phyloP scores from a whole-genome alignment of 2,797 vertebrate species.

The Anableps anableps region DNA sequence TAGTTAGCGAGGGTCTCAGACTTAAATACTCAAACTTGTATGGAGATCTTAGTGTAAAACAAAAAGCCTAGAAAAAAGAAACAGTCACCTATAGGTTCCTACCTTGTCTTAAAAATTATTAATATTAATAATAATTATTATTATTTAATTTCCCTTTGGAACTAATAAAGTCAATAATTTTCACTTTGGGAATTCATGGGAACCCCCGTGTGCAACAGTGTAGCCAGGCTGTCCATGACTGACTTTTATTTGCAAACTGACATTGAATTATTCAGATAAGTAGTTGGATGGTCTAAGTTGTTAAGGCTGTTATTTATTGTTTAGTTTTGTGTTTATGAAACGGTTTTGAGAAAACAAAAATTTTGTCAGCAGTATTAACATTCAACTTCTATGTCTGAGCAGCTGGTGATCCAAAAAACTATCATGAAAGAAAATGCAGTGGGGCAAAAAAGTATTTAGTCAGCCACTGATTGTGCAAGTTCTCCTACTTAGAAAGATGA shows the following conservation, averaged over 20 bases:
- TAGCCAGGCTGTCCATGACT: not conserved
- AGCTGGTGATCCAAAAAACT: not conserved
- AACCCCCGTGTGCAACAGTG: not conserved
- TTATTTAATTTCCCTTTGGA: not conserved
- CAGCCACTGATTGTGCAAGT: no score
- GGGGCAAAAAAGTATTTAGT: no score
- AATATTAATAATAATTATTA: not conserved
- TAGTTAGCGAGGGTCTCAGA: not conserved
- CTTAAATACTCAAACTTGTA: not conserved
- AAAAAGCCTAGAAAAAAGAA: not conserved
- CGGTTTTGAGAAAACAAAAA: not conserved
- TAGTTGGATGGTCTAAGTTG: not conserved
- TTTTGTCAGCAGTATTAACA: not conserved
- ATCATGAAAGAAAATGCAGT: not conserved
- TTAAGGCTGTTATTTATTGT: not conserved
- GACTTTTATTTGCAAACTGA: not conserved
- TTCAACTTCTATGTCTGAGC: not conserved
- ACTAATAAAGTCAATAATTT: not conserved
- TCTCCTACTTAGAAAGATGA: no score
- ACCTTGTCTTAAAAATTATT: not conserved
- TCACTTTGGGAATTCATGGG: not conserved
- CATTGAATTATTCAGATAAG: not conserved
- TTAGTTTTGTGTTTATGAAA: not conserved
- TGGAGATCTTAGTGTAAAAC: not conserved
- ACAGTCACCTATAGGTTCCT: not conserved